Percentiles rank a stretch among this genome's conserved stretches.
Evolutionary conservation across 2,888 invertebrate species (phyloP).

Genomic region (Latrodectus hesperus): DNA sequence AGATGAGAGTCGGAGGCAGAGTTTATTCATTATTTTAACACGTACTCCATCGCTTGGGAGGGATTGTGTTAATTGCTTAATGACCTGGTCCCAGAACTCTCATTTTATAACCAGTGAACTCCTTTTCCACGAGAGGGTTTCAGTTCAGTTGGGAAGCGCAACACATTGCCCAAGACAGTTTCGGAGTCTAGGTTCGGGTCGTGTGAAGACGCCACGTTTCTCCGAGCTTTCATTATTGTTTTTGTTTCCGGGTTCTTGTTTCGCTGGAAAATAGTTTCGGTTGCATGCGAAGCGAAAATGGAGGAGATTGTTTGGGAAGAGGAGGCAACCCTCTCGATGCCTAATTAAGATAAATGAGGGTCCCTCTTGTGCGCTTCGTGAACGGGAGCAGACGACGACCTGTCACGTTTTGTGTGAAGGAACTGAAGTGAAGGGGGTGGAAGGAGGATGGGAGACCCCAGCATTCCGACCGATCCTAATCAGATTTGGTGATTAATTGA

Average conservation of each 20-base stretch:
- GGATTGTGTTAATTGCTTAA: constrained; percentile 64
- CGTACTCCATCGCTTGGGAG: constrained; percentile 9
- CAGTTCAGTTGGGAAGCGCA: constrained; percentile 31
- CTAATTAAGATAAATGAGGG: constrained; percentile 64
- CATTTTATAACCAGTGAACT: constrained; percentile 13
- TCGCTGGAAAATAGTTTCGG: background rate
- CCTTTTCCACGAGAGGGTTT: constrained; percentile 4
- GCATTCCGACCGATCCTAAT: constrained; percentile 44
- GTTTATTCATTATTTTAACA: constrained; percentile 67
- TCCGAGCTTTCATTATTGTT: background rate
- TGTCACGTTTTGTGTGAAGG: constrained; percentile 31
- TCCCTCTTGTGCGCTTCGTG: background rate
- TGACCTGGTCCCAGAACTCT: constrained; percentile 52
- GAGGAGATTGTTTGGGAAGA: background rate
- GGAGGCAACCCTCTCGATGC: background rate
- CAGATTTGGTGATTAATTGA: constrained; percentile 60
- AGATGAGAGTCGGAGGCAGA: background rate
- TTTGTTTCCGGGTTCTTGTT: constrained; percentile 34
- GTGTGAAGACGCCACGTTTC: background rate
- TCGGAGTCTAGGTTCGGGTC: background rate
- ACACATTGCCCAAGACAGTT: constrained; percentile 22
- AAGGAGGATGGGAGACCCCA: background rate
- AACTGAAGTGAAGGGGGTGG: constrained; percentile 29
- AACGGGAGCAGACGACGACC: constrained; percentile 3
- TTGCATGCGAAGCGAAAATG: constrained; percentile 22